A percentile compares a stretch with the other conserved stretches of the same genome.
phyloP scores from a whole-genome alignment of 2,888 invertebrate genomes.

The Cheilosia soror region DNA sequence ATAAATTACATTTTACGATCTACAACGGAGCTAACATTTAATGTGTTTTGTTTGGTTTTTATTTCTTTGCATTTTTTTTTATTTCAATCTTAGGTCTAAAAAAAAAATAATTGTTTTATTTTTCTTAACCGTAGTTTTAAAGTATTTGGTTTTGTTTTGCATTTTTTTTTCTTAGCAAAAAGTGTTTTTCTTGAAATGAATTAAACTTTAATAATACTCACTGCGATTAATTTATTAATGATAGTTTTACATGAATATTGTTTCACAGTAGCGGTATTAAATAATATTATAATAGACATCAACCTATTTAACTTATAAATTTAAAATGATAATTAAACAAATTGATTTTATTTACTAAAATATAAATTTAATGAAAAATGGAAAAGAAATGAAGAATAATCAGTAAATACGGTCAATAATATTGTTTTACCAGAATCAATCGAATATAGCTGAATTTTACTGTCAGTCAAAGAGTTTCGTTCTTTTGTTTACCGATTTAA shows the following conservation, averaged over 20 bases:
- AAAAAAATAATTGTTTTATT: slow-evolving; percentile 22
- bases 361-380: too few relatives aligned
- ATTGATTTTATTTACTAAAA: too few relatives aligned
- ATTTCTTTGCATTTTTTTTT: slow-evolving; percentile 26
- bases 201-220: slow-evolving; percentile 32
- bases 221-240: slow-evolving; percentile 36
- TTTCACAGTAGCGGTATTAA: slow-evolving; percentile 18
- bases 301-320: background rate
- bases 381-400: too few relatives aligned
- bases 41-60: slow-evolving; percentile 61
- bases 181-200: slow-evolving; percentile 11
- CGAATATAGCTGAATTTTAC: too few relatives aligned
- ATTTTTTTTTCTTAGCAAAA: slow-evolving; percentile 4
- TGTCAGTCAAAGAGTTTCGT: too few relatives aligned
- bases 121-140: slow-evolving; percentile 35
- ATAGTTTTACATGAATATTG: slow-evolving; percentile 7
- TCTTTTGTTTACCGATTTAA: too few relatives aligned
- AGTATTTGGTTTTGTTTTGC: slow-evolving; percentile 1
- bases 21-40: slow-evolving; percentile 74
- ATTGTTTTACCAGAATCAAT: too few relatives aligned
- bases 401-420: too few relatives aligned
- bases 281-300: background rate
- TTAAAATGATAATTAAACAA: background rate
- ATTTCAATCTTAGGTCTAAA: slow-evolving; percentile 34
- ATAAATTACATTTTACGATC: slow-evolving; percentile 75